Conservation (phyloP, 2,888 invertebrate genomes). For the Drosophila borealis region DNA sequence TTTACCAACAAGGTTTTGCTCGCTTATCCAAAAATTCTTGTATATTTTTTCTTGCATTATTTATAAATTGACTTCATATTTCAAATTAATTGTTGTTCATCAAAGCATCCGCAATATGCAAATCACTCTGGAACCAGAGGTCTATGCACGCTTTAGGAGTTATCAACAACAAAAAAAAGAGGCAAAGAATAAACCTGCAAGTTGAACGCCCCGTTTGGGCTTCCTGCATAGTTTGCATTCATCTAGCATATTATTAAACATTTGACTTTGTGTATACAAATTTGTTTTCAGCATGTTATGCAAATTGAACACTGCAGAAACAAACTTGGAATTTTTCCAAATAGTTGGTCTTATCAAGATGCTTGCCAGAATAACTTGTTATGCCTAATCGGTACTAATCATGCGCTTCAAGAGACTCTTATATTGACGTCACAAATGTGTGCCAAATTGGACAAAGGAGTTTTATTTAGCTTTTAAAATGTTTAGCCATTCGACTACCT, state of each 20-base stretch:
- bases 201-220: constrained; percentile 21
- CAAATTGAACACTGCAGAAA: constrained; percentile 26
- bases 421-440: constrained; percentile 1
- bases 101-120: constrained; percentile 6
- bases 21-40: constrained; percentile 1
- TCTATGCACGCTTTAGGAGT: constrained; percentile 7
- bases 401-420: not conserved
- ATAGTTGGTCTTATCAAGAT: constrained; percentile 14
- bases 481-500: not conserved
- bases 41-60: constrained; percentile 8
- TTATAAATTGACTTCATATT: constrained; percentile 19
- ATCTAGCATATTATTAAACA: not conserved
- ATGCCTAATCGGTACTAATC: constrained; percentile 6
- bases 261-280: not conserved
- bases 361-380: constrained; percentile 33
- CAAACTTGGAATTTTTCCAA: constrained; percentile 4
- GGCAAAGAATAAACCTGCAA: not conserved
- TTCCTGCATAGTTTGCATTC: constrained; percentile 35
- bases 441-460: not conserved
- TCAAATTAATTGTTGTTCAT: constrained; percentile 25
- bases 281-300: constrained; percentile 33
- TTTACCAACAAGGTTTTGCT: constrained; percentile 10
- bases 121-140: constrained; percentile 2
- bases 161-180: too few relatives aligned
- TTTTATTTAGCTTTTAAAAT: not conserved